Conservation (phyloP, 2,797 vertebrate species). For the Rhinogobio ventralis region DNA sequence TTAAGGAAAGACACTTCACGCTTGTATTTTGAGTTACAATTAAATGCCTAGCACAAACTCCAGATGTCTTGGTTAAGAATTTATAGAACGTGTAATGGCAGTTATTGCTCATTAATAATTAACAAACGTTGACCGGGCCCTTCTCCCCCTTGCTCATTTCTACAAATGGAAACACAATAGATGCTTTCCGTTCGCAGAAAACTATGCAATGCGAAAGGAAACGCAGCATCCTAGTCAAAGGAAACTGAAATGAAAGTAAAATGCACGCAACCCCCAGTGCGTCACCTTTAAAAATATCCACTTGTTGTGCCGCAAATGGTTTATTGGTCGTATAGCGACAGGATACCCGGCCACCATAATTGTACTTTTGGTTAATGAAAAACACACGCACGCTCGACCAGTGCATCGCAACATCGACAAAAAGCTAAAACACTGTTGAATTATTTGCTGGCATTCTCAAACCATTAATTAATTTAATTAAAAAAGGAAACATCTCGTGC, state of each 20-base stretch:
- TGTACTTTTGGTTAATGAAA: slow-evolving; percentile 61
- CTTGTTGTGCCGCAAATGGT: slow-evolving; percentile 63
- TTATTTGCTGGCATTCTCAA: slow-evolving; percentile 33
- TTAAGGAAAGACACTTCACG: background rate
- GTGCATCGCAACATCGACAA: slow-evolving; percentile 28
- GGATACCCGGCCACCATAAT: slow-evolving; percentile 60
- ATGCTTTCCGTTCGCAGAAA: slow-evolving; percentile 79
- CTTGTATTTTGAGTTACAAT: background rate
- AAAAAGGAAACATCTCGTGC: slow-evolving; percentile 5
- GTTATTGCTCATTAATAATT: slow-evolving; percentile 74
- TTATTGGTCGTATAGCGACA: slow-evolving; percentile 72
- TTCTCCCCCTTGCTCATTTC: slow-evolving; percentile 56
- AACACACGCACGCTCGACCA: slow-evolving; percentile 51
- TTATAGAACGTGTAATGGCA: slow-evolving; percentile 1
- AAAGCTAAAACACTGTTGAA: slow-evolving; percentile 12
- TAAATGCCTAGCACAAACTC: slow-evolving; percentile 41
- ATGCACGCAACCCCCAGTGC: slow-evolving; percentile 61
- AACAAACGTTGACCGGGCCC: slow-evolving; percentile 64
- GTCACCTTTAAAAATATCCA: slow-evolving; percentile 62
- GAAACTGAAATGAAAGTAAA: slow-evolving; percentile 67
- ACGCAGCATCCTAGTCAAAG: slow-evolving; percentile 71
- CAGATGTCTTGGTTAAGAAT: slow-evolving; percentile 7
- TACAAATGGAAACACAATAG: slow-evolving; percentile 73
- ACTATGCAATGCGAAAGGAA: slow-evolving; percentile 71
- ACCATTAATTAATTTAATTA: slow-evolving; percentile 37